phyloP scores from a whole-genome alignment of 2,113 vertebrate species.

The Oplegnathus fasciatus region DNA sequence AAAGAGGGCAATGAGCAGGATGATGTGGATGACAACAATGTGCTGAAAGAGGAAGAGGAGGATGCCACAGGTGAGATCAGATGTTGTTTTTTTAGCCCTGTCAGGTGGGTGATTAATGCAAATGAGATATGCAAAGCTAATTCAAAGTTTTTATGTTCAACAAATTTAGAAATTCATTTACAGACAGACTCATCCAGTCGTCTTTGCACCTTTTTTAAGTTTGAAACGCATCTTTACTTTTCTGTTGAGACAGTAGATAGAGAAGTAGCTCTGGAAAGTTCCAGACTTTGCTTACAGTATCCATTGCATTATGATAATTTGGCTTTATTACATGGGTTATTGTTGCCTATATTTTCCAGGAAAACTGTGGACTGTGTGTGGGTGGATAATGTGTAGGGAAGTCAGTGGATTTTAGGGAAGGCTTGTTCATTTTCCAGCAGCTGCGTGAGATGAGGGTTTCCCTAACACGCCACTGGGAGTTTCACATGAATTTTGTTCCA shows the following conservation, averaged over 20 bases:
- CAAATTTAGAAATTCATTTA: neutral
- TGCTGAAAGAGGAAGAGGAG: slow-evolving; percentile 68
- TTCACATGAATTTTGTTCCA: slow-evolving; percentile 24
- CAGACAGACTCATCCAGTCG: neutral
- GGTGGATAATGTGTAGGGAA: slow-evolving; percentile 46
- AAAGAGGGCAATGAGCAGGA: slow-evolving; percentile 58
- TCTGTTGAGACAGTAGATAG: neutral
- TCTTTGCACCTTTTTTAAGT: neutral
- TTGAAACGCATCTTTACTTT: neutral
- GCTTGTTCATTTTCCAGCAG: slow-evolving; percentile 29
- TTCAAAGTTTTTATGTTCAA: neutral
- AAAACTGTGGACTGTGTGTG: slow-evolving; percentile 32
- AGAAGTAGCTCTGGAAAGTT: slow-evolving; percentile 21
- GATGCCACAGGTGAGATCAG: slow-evolving; percentile 68
- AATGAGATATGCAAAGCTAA: neutral
- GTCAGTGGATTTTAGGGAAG: slow-evolving; percentile 15
- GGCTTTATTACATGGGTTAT: neutral
- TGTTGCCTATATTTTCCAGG: slow-evolving; percentile 17
- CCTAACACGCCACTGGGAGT: slow-evolving; percentile 31
- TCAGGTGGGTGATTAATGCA: neutral
- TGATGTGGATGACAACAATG: slow-evolving; percentile 74
- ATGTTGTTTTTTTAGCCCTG: neutral
- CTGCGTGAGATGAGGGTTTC: slow-evolving; percentile 18
- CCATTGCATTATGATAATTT: slow-evolving; percentile 29
- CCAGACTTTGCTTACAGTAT: slow-evolving; percentile 29